Conservation (phyloP, 2,113 vertebrate genomes). For the Climacteris rufus region DNA sequence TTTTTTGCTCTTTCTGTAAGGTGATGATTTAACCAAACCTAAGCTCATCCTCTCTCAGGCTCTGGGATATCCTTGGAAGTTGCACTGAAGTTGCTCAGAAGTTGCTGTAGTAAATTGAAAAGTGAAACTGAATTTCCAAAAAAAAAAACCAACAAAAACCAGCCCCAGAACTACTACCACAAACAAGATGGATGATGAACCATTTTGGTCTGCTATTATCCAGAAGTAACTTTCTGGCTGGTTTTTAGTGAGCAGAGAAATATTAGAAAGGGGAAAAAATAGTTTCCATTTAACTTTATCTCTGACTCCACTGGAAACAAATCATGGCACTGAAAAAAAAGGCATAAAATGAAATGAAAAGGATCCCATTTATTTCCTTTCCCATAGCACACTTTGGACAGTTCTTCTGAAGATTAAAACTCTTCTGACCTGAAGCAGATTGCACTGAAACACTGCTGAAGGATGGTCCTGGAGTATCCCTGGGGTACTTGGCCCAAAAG, state of each 20-base stretch:
- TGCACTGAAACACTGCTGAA: background rate
- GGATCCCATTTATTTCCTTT: constrained; percentile 43
- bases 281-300: constrained; percentile 61
- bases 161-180: background rate
- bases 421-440: background rate
- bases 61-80: background rate
- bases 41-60: background rate
- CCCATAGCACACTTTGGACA: constrained; percentile 23
- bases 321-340: constrained; percentile 42
- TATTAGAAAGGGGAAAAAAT: constrained; percentile 30
- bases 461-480: background rate
- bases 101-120: background rate
- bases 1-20: background rate
- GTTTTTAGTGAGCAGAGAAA: constrained; percentile 52
- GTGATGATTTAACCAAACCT: background rate
- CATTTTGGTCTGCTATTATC: constrained; percentile 11
- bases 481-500: background rate
- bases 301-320: constrained; percentile 49
- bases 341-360: constrained; percentile 44
- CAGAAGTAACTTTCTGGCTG: constrained; percentile 9
- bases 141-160: too few relatives aligned
- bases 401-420: constrained; percentile 45
- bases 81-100: background rate
- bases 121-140: background rate
- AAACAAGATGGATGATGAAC: constrained; percentile 32